phyloP scores from a whole-genome alignment of 1,140 invertebrate genomes.

The Copidosoma floridanum region DNA sequence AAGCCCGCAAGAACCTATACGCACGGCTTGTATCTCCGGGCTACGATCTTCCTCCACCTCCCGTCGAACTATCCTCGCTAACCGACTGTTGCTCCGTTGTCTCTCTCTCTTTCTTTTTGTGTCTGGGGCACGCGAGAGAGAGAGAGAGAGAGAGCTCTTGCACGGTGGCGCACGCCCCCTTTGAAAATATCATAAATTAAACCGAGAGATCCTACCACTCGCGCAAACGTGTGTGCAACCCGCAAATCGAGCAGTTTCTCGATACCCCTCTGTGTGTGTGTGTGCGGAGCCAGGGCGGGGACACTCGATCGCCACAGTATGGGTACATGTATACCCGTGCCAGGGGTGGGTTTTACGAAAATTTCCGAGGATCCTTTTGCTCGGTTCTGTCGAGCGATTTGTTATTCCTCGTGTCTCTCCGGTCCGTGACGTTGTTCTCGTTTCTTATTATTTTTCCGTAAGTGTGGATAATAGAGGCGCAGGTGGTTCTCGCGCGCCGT shows the following conservation, averaged over 20 bases:
- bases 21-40: constrained; percentile 1
- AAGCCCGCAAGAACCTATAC: neutral
- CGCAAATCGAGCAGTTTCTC: no score
- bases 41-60: neutral
- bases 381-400: constrained; percentile 8
- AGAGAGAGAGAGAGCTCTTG: neutral
- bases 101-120: no score
- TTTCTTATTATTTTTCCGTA: neutral
- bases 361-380: constrained; percentile 2
- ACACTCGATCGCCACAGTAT: no score
- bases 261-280: no score
- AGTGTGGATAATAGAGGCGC: neutral
- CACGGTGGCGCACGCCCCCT: neutral
- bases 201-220: no score
- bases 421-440: no score
- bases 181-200: constrained; percentile 17
- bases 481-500: neutral
- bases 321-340: no score
- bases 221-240: no score
- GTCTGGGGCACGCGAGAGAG: no score
- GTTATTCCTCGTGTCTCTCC: neutral
- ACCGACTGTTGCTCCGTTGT: no score
- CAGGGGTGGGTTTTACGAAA: no score
- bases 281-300: neutral
- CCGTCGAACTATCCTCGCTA: no score